phyloP scores from a whole-genome alignment of 2,113 vertebrate species.

The Aldabrachelys gigantea region DNA sequence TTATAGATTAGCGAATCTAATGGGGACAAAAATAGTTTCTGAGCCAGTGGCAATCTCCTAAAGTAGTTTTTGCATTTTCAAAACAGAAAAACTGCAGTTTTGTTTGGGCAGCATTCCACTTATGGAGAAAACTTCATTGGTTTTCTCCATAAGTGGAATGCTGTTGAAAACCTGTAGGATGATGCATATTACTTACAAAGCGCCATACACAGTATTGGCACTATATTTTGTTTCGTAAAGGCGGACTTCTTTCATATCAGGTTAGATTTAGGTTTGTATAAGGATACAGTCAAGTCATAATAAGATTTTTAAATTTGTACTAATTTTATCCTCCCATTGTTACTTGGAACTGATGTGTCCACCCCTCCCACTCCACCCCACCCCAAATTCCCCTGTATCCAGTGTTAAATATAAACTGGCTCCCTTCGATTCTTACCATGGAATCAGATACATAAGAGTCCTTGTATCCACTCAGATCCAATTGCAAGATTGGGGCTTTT shows the following conservation, averaged over 20 bases:
- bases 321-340: not conserved
- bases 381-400: not conserved
- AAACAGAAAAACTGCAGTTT: not conserved
- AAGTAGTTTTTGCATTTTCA: not conserved
- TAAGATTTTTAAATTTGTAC: not conserved
- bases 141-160: not conserved
- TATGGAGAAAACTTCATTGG: not conserved
- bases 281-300: not conserved
- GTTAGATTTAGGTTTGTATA: not conserved
- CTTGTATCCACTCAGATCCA: not conserved
- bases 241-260: not conserved
- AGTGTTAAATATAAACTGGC: not conserved
- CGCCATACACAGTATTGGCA: not conserved
- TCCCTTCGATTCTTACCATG: not conserved
- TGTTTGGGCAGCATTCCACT: not conserved
- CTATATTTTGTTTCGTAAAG: not conserved
- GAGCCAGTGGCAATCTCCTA: not conserved
- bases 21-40: not conserved
- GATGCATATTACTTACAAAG: not conserved
- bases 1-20: not conserved
- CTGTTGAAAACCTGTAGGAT: not conserved
- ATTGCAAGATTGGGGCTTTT: not conserved
- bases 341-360: not conserved
- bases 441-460: not conserved
- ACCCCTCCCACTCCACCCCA: too few species aligned